Evolutionary conservation across 1,140 invertebrate species (phyloP).

Genomic region (Prorops nasuta): DNA sequence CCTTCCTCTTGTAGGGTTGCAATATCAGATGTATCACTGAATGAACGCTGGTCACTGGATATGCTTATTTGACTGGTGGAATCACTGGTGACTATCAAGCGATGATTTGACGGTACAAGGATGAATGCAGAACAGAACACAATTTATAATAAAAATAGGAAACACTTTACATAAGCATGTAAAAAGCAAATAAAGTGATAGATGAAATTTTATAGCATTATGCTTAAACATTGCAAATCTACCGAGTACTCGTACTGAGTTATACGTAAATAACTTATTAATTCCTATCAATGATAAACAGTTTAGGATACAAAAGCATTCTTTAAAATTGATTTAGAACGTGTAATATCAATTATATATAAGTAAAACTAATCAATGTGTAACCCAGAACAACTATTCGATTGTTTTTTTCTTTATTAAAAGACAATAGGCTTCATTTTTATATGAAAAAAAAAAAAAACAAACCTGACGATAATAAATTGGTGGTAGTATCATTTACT

Average conservation of each 20-base stretch:
- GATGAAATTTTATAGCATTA: constrained; percentile 34
- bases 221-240: constrained; percentile 20
- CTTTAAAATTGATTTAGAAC: no score
- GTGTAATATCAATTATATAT: no score
- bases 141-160: constrained; percentile 45
- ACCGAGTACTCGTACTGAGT: constrained; percentile 13
- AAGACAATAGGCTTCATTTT: no score
- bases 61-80: constrained; percentile 57
- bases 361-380: no score
- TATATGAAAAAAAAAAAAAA: no score
- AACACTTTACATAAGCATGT: constrained; percentile 41
- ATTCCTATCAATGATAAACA: no score
- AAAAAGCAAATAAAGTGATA: constrained; percentile 55
- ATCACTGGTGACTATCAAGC: constrained; percentile 55
- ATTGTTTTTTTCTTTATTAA: no score
- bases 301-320: no score
- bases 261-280: no score
- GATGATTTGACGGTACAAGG: constrained; percentile 50
- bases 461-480: constrained; percentile 73
- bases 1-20: constrained; percentile 54
- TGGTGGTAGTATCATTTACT: constrained; percentile 61
- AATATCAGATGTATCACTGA: constrained; percentile 53
- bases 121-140: constrained; percentile 42
- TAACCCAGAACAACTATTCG: no score
- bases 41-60: constrained; percentile 55